phyloP scores from a whole-genome alignment of 2,797 vertebrate species.

The Anabacerthia variegaticeps region DNA sequence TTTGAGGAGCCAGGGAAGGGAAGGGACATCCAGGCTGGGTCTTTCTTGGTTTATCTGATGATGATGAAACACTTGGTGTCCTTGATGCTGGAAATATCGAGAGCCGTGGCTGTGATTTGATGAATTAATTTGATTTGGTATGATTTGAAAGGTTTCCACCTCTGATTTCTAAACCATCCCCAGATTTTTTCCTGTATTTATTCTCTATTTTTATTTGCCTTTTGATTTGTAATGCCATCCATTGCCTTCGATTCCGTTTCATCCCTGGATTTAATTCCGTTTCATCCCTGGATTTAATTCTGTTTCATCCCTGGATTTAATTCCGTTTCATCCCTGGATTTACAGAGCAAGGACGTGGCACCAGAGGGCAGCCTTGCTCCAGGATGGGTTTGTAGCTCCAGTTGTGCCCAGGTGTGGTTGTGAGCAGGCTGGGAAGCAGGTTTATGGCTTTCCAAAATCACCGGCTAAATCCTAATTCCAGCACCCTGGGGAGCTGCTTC shows the following conservation, averaged over 20 bases:
- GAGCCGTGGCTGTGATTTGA: neutral
- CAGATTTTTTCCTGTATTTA: rapidly evolving
- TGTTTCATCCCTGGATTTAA: rapidly evolving
- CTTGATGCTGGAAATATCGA: rapidly evolving
- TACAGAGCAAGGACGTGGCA: neutral
- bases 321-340: rapidly evolving
- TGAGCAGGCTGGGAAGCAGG: neutral
- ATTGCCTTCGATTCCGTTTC: rapidly evolving
- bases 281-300: neutral
- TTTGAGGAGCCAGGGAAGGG: neutral
- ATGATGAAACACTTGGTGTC: neutral
- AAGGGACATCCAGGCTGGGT: neutral
- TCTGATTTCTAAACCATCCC: neutral
- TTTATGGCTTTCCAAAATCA: neutral
- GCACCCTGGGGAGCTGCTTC: neutral
- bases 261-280: rapidly evolving
- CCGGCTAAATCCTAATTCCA: neutral
- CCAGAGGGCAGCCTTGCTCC: constrained; percentile 25
- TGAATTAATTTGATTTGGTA: neutral
- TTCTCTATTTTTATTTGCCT: rapidly evolving
- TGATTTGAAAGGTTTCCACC: neutral
- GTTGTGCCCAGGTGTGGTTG: neutral
- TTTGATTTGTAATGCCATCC: rapidly evolving
- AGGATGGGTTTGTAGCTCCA: neutral
- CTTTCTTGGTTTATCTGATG: neutral